A percentile compares a stretch with the other conserved stretches of the same genome.
These are phyloP conservation scores for Stenolophus ochropezus DNA, from an alignment of 2,888 invertebrate species.

Conservation along the genomic window DNA sequence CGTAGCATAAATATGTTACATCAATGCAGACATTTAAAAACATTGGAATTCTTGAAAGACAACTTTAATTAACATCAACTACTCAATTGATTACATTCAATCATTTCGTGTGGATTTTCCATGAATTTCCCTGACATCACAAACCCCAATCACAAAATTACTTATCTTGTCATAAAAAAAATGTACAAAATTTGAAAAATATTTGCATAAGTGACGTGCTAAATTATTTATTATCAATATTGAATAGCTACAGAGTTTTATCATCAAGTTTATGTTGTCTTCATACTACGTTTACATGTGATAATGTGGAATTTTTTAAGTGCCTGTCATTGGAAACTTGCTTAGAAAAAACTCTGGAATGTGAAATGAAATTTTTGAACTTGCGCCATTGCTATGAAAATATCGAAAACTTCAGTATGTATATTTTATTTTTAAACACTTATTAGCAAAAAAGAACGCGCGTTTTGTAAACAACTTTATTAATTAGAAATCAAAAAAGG, in stretches of 20 bases:
- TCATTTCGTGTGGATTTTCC: constrained; percentile 4
- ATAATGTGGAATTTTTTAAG: constrained; percentile 49
- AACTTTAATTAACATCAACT: constrained; percentile 28
- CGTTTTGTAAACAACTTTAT: not conserved
- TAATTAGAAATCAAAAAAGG: constrained; percentile 1
- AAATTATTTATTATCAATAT: constrained; percentile 27
- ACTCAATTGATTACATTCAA: constrained; percentile 42
- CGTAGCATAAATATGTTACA: constrained; percentile 55
- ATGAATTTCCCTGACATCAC: too few relatives aligned
- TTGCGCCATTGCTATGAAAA: constrained; percentile 54
- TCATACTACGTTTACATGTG: constrained; percentile 44
- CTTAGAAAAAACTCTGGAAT: constrained; percentile 50
- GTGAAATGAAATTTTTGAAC: constrained; percentile 56
- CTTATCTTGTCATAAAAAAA: not conserved
- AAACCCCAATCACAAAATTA: not conserved
- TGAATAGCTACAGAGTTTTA: constrained; percentile 9
- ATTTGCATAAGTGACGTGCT: constrained; percentile 15
- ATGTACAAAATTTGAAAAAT: constrained; percentile 5
- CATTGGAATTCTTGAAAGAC: constrained; percentile 52
- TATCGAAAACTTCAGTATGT: constrained; percentile 52
- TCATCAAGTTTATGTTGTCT: constrained; percentile 35
- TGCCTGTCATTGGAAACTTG: constrained; percentile 42
- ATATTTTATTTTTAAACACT: constrained; percentile 50
- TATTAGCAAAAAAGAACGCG: constrained; percentile 20
- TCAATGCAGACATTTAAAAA: constrained; percentile 56